Evolutionary conservation across 2,888 invertebrate genomes (phyloP).

Genomic region (Cephalotes varians): DNA sequence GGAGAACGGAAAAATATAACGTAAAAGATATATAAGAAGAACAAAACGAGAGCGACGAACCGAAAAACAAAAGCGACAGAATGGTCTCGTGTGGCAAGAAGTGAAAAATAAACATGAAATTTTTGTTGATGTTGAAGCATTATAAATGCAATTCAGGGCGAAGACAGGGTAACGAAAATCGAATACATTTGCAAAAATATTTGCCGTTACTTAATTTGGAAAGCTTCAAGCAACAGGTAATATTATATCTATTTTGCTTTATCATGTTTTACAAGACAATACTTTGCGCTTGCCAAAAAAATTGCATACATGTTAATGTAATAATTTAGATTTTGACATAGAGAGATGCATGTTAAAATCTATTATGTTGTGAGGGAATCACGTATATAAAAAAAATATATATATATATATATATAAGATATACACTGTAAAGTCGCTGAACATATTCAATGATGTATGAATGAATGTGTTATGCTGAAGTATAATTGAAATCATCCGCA

Average conservation of each 20-base stretch:
- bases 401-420: conserved; percentile 21
- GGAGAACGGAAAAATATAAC: neutral
- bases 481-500: neutral
- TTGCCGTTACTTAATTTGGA: conserved; percentile 6
- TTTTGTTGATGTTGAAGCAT: neutral
- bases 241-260: conserved; percentile 63
- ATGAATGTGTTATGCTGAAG: neutral
- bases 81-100: neutral
- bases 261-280: conserved; percentile 67
- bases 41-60: neutral
- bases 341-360: conserved; percentile 31
- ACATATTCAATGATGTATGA: conserved; percentile 10
- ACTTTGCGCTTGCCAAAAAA: conserved; percentile 66
- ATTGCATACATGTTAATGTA: conserved; percentile 63
- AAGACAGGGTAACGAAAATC: conserved; percentile 49
- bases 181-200: conserved; percentile 34
- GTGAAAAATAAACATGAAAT: neutral
- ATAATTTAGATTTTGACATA: conserved; percentile 57
- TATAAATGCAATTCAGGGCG: conserved; percentile 11
- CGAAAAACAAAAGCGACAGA: neutral
- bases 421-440: neutral
- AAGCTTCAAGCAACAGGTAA: conserved; percentile 22
- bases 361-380: conserved; percentile 21
- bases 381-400: conserved; percentile 8
- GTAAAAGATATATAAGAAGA: neutral